phyloP scores from a whole-genome alignment of 2,888 invertebrate species.

The Archips crataeganus region DNA sequence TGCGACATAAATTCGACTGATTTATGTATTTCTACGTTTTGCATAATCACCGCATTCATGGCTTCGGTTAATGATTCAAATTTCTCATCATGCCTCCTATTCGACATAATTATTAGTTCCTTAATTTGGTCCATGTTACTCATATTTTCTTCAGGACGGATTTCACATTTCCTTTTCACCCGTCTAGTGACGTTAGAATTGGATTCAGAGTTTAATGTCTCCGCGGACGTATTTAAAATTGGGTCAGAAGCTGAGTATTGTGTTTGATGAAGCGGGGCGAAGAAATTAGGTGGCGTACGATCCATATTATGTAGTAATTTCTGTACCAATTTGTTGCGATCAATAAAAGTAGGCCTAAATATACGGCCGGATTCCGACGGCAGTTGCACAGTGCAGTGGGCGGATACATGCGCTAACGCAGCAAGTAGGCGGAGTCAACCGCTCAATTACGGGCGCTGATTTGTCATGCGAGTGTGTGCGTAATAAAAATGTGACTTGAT shows the following conservation, averaged over 20 bases:
- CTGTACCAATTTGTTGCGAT: no score
- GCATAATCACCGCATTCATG: not conserved
- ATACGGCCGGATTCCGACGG: no score
- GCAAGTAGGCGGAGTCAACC: no score
- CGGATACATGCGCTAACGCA: no score
- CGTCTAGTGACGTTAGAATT: not conserved
- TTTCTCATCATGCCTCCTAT: not conserved
- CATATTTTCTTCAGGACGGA: not conserved
- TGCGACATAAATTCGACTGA: constrained; percentile 10
- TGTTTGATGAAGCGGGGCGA: not conserved
- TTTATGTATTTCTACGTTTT: constrained; percentile 3
- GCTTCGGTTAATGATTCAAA: not conserved
- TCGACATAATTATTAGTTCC: not conserved
- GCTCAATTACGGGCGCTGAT: no score
- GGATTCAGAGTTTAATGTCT: not conserved
- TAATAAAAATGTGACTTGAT: no score
- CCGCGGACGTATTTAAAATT: not conserved
- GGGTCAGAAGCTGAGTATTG: constrained; percentile 1
- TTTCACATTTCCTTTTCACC: not conserved
- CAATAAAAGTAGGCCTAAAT: no score
- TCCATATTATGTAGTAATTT: no score
- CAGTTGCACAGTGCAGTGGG: no score
- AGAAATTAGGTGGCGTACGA: not conserved
- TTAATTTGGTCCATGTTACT: not conserved
- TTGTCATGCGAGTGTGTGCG: no score